Evolutionary conservation across 2,113 vertebrate genomes (phyloP).

Genomic region (Lophochroa leadbeateri): DNA sequence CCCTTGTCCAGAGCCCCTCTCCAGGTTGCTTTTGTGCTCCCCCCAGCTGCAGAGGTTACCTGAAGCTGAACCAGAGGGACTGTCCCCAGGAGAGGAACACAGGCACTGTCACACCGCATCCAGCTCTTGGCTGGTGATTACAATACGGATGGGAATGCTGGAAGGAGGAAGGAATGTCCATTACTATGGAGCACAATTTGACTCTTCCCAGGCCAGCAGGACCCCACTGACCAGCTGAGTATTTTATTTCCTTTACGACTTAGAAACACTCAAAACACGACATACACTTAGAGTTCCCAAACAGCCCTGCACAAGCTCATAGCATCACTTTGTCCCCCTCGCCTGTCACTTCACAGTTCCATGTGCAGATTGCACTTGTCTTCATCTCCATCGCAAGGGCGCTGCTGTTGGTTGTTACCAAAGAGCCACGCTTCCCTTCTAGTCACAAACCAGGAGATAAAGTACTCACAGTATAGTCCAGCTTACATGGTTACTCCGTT

Average conservation of each 20-base stretch:
- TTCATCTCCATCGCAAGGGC: neutral
- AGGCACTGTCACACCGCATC: rapidly evolving
- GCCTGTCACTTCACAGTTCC: neutral
- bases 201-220: neutral
- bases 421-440: rapidly evolving
- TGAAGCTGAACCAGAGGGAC: neutral
- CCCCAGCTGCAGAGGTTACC: neutral
- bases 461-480: slow-evolving; percentile 13
- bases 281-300: neutral
- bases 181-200: neutral
- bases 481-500: neutral
- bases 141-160: rapidly evolving
- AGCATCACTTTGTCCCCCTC: neutral
- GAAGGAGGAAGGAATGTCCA: neutral
- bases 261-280: neutral
- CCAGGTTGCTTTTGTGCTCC: neutral
- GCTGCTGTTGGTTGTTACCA: neutral
- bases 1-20: neutral
- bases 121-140: neutral
- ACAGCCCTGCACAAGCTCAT: neutral
- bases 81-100: neutral
- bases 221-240: neutral
- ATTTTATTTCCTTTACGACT: slow-evolving; percentile 42
- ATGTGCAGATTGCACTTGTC: neutral
- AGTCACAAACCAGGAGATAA: neutral